A percentile compares a stretch with the other conserved stretches of the same genome.
Conservation (phyloP, 2,888 invertebrate species). For the Phyto melanocephala region DNA sequence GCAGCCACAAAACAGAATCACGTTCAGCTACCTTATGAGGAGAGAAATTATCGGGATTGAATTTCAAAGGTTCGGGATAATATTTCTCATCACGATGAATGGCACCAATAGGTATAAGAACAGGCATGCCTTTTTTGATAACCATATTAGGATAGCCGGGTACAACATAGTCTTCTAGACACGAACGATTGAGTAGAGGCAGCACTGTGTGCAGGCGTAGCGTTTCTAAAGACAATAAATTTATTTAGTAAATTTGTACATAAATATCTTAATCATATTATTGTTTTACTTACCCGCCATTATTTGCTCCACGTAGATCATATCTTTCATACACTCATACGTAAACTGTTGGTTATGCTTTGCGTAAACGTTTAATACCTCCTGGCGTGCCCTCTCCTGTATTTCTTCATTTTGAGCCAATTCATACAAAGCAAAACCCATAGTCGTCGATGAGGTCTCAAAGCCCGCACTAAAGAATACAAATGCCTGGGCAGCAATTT, state of each 20-base stretch:
- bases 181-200: constrained; percentile 80
- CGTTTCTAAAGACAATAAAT: constrained; percentile 72
- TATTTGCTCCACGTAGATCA: constrained; percentile 80
- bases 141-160: constrained; percentile 79
- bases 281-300: constrained; percentile 76
- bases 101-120: constrained; percentile 81
- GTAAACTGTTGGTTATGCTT: constrained; percentile 77
- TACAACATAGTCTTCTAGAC: constrained; percentile 80
- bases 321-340: constrained; percentile 79
- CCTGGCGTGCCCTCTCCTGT: constrained; percentile 69
- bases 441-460: constrained; percentile 83
- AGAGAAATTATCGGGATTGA: constrained; percentile 83
- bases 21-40: constrained; percentile 80
- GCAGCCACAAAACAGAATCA: constrained; percentile 75
- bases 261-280: neutral
- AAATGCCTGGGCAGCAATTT: constrained; percentile 72
- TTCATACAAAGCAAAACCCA: constrained; percentile 79
- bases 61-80: constrained; percentile 82
- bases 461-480: constrained; percentile 80
- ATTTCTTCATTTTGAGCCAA: constrained; percentile 69
- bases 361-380: constrained; percentile 76
- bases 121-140: constrained; percentile 80
- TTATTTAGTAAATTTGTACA: neutral
- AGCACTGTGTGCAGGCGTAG: constrained; percentile 81
- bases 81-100: constrained; percentile 82